Base-by-base conservation (phyloP, 2,797 vertebrate species). In the Anniella stebbinsi region DNA sequence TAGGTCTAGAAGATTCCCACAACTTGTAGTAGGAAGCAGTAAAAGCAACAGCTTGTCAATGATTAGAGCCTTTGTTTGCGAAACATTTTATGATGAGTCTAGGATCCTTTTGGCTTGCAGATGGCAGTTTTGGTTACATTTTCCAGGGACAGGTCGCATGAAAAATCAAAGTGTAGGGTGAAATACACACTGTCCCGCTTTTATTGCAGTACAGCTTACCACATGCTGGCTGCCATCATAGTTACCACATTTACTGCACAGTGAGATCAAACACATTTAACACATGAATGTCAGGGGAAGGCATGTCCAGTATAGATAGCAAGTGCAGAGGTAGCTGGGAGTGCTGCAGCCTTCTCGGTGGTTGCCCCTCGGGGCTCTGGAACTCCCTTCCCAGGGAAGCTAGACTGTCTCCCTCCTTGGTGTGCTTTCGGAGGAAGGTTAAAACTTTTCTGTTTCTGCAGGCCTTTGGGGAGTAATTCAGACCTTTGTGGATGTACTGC, bases 21-120 rank as follows among this genome's bases (percentile, higher is more conserved):
- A 88, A 87, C 76, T 88, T 93, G 85, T 94, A 90, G 90, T 92
- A 95, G 93, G 91, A 94, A 95, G 93, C 91, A 89, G 91, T 96
- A 95, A 95, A 96, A 94, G 92, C 93, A 95, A 94, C 94, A 92
- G 88, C 90, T 93, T 91, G 88, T 94, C 95, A 95, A 91, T 95
- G 95, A 95, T 90, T 83, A 80, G 83, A 84, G 85, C 60, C 57
- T 95, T 95, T 94, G 92, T 95, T 95, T 94, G 95, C 73, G 86
- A 93, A 90, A 93, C 33, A 45, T 93, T 95, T 95, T 96, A 95
- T 91, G 91, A 86, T 91, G 90, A 94, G 78, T 89, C 75, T 76
- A 91, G 92, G 91, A 88, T 63, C 36, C n/a, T 91, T 92, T 89
- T 92, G 94, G 33, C 81, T 85, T 88, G 83, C 30, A 0, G 72